Conservation (phyloP, 2,797 vertebrate genomes). For the Muraenolepis orangiensis region DNA sequence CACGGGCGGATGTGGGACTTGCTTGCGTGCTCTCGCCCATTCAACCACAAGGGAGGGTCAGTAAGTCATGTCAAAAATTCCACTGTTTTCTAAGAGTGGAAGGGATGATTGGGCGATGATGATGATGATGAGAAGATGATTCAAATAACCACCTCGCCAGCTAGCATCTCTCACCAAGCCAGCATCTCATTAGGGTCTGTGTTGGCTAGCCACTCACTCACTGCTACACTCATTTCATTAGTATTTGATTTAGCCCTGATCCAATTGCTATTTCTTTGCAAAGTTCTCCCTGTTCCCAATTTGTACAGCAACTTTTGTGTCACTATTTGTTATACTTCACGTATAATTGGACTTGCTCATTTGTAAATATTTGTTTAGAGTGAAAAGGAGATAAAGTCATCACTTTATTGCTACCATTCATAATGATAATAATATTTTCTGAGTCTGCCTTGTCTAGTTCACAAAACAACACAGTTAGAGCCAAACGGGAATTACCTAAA, state of each 20-base stretch:
- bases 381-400: not conserved
- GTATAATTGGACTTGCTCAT: not conserved
- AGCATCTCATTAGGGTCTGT: not conserved
- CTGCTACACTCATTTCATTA: not conserved
- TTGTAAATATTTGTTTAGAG: not conserved
- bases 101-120: not conserved
- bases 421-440: not conserved
- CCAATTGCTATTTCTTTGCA: not conserved
- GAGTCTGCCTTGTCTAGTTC: not conserved
- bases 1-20: not conserved
- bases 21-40: not conserved
- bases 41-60: not conserved
- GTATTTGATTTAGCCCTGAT: not conserved
- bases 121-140: not conserved
- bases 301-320: not conserved
- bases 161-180: not conserved
- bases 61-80: not conserved
- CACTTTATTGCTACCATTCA: not conserved
- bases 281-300: not conserved
- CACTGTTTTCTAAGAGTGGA: not conserved
- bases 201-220: not conserved
- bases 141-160: not conserved
- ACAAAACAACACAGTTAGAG: not conserved
- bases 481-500: not conserved
- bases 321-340: not conserved